A percentile compares a stretch with the other conserved stretches of the same genome.
Conservation (phyloP, 2,797 vertebrate species). For the Danio tinwini region DNA sequence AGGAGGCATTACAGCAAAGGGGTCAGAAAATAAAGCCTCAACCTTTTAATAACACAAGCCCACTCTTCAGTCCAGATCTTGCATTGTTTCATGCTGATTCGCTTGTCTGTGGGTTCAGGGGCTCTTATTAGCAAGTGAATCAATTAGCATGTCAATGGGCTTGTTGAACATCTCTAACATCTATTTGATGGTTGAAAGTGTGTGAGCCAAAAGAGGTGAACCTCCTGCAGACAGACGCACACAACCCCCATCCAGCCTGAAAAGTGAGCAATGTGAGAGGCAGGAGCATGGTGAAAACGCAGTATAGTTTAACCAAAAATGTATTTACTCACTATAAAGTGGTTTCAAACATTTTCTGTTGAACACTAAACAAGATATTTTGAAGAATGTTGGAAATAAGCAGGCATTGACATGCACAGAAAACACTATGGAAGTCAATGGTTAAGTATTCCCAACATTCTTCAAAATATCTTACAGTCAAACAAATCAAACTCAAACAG, state of each 20-base stretch:
- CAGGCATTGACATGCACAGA: no score
- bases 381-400: no score
- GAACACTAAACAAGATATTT: no score
- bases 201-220: constrained; percentile 55
- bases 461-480: no score
- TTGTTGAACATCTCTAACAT: constrained; percentile 64
- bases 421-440: no score
- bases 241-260: constrained; percentile 9
- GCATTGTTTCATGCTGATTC: constrained; percentile 60
- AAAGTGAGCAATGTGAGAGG: not conserved
- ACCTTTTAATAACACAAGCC: constrained; percentile 48
- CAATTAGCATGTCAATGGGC: constrained; percentile 68
- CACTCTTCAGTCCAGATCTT: constrained; percentile 36
- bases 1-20: constrained; percentile 4
- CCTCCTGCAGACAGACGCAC: constrained; percentile 61
- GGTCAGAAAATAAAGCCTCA: constrained; percentile 40
- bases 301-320: not conserved
- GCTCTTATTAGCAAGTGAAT: constrained; percentile 69
- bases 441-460: no score
- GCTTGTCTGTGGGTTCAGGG: constrained; percentile 54
- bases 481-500: no score
- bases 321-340: no score
- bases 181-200: constrained; percentile 61
- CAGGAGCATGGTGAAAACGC: not conserved
- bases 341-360: no score